Percentiles rank a stretch among this genome's conserved stretches.
These are phyloP conservation scores for Lepidostoma basale DNA, from an alignment of 1,140 invertebrate genomes.

Conservation along the genomic window DNA sequence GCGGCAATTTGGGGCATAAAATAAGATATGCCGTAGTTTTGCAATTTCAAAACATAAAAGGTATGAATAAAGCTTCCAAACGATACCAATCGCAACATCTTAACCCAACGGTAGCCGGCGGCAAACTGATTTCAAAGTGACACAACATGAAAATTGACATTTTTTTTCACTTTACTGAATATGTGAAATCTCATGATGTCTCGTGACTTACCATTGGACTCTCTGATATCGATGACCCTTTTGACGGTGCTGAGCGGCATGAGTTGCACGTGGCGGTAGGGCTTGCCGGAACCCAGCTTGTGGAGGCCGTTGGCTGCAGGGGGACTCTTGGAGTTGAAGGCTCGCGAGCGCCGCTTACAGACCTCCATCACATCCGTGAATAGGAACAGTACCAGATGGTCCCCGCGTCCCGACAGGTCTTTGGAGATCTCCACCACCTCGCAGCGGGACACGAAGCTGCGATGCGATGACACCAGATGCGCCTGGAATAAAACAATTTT, in stretches of 20 bases:
- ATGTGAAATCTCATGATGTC: too few relatives aligned
- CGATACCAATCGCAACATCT: too few relatives aligned
- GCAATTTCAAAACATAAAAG: too few relatives aligned
- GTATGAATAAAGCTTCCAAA: too few relatives aligned
- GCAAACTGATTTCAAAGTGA: too few relatives aligned
- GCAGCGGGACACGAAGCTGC: slow-evolving; percentile 83
- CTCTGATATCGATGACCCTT: slow-evolving; percentile 86
- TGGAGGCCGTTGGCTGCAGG: slow-evolving; percentile 67
- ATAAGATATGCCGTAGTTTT: too few relatives aligned
- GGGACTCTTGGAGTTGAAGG: slow-evolving; percentile 74
- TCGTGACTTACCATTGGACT: slow-evolving; percentile 73
- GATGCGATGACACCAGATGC: slow-evolving; percentile 88
- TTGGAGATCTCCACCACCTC: slow-evolving; percentile 91
- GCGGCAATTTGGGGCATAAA: too few relatives aligned
- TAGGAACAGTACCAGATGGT: slow-evolving; percentile 86
- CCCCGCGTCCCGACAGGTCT: slow-evolving; percentile 84
- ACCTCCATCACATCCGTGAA: slow-evolving; percentile 95
- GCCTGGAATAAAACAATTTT: slow-evolving; percentile 59
- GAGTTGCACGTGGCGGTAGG: slow-evolving; percentile 90
- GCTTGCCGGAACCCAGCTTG: slow-evolving; percentile 73
- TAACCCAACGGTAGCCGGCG: too few relatives aligned
- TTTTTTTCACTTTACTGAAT: too few relatives aligned
- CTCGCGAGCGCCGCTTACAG: slow-evolving; percentile 72
- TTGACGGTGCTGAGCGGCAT: slow-evolving; percentile 87
- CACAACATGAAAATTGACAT: too few relatives aligned